phyloP scores from a whole-genome alignment of 2,888 invertebrate species.

The Gortyna flavago region DNA sequence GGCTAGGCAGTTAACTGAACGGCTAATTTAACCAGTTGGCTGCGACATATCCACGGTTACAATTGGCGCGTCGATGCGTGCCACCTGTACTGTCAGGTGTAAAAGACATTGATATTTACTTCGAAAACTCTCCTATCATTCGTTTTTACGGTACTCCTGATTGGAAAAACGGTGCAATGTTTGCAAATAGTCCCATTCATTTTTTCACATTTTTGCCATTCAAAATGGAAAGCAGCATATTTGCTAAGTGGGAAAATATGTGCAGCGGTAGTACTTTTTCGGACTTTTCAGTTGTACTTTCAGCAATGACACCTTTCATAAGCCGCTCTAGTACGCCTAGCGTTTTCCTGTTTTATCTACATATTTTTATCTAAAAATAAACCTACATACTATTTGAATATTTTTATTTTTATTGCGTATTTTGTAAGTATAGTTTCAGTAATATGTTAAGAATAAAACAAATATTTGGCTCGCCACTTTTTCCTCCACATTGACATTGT shows the following conservation, averaged over 20 bases:
- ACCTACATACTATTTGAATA: neutral
- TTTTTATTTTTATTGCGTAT: neutral
- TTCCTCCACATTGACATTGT: slow-evolving; percentile 54
- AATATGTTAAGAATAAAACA: slow-evolving; percentile 10
- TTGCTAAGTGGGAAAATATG: neutral
- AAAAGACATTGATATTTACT: too few relatives aligned
- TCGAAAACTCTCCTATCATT: neutral
- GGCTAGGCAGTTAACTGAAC: too few relatives aligned
- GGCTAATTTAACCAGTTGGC: too few relatives aligned
- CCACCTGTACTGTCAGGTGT: too few relatives aligned
- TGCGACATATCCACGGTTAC: too few relatives aligned
- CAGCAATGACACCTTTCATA: neutral
- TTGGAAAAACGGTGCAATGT: neutral
- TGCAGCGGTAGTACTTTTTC: neutral
- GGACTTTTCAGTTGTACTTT: too few relatives aligned
- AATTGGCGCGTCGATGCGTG: too few relatives aligned
- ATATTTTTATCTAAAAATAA: neutral
- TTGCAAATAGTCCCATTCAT: neutral
- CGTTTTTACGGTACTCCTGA: neutral
- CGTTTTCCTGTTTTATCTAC: neutral
- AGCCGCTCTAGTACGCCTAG: neutral
- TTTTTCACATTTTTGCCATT: neutral
- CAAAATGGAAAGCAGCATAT: neutral
- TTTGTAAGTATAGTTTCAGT: neutral
- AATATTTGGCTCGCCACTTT: slow-evolving; percentile 39